These are phyloP conservation scores for Eulemur albifrons DNA, from an alignment of 2,797 vertebrate genomes.

Conservation along the genomic window DNA sequence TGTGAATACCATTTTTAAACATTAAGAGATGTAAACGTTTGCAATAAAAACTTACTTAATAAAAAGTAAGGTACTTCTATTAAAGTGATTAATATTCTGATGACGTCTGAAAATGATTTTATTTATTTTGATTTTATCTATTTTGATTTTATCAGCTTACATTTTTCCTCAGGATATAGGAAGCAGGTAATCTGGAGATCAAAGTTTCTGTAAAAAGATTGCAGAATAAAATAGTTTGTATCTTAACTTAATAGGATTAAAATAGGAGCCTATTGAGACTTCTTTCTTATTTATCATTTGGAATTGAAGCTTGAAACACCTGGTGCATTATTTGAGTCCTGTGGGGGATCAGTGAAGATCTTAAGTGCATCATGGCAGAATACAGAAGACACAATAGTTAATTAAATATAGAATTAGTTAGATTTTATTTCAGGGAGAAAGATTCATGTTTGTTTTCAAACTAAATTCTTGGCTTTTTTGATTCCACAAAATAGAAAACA, in stretches of 20 bases:
- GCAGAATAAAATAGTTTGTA: neutral
- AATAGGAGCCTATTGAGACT: neutral
- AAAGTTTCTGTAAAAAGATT: neutral
- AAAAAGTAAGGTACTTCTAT: neutral
- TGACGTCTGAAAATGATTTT: neutral
- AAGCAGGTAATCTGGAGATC: neutral
- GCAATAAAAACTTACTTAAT: neutral
- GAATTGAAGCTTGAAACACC: neutral
- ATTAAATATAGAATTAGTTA: slow-evolving; percentile 7
- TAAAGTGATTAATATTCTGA: neutral
- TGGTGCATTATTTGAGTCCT: neutral
- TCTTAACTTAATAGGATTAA: neutral
- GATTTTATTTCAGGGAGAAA: neutral
- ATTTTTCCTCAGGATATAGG: neutral
- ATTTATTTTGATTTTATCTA: neutral
- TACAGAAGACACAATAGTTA: neutral
- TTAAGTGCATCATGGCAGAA: neutral
- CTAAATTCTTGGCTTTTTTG: slow-evolving; percentile 1
- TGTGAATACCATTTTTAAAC: neutral
- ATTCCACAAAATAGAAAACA: neutral
- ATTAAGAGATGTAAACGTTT: neutral
- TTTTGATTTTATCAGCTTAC: neutral
- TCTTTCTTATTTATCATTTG: neutral
- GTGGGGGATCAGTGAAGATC: neutral
- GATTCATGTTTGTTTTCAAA: slow-evolving; percentile 52